Percentiles rank a stretch among this genome's conserved stretches.
Conservation (phyloP, 2,888 invertebrate species). For the Drosophila recens region DNA sequence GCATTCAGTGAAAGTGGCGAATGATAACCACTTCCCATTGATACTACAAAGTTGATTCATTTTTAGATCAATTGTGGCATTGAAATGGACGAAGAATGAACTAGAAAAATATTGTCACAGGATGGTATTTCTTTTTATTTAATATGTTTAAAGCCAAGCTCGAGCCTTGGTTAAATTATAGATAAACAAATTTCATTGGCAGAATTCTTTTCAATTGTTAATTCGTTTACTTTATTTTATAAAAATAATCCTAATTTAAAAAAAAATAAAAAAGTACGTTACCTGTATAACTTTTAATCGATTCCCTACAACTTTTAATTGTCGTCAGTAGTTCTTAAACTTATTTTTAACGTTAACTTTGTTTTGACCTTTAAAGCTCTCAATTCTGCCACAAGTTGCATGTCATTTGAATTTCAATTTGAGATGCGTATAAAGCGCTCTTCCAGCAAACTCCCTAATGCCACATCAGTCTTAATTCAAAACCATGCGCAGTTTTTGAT, state of each 20-base stretch:
- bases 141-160: background rate
- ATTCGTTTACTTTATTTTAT: background rate
- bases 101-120: background rate
- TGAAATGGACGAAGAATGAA: background rate
- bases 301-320: background rate
- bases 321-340: background rate
- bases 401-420: conserved; percentile 6
- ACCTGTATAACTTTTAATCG: too few species aligned
- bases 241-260: too few species aligned
- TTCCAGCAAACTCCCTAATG: conserved; percentile 50
- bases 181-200: background rate
- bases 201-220: background rate
- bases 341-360: background rate
- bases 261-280: background rate
- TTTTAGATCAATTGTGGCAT: background rate
- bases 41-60: background rate
- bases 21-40: conserved; percentile 22
- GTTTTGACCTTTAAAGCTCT: background rate
- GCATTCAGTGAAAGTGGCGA: conserved; percentile 7
- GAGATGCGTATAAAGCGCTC: conserved; percentile 20
- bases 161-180: background rate
- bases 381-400: background rate
- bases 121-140: background rate
- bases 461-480: conserved; percentile 46
- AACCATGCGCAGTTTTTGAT: conserved; percentile 36